These are phyloP conservation scores for Cantharis rustica DNA, from an alignment of 2,888 invertebrate species.

Conservation along the genomic window DNA sequence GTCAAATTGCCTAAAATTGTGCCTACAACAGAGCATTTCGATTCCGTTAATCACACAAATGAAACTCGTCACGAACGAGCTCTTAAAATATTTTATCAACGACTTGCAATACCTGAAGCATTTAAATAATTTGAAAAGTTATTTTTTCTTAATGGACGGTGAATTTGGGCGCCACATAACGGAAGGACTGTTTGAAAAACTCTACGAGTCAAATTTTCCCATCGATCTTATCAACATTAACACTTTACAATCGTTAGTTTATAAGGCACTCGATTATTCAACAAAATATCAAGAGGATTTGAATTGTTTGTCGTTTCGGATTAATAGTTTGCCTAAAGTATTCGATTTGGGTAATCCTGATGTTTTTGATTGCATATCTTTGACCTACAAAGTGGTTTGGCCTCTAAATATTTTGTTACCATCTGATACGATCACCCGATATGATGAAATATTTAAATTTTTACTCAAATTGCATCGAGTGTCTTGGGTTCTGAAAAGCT, in stretches of 20 bases:
- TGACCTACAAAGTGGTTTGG: constrained; percentile 76
- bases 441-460: constrained; percentile 77
- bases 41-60: constrained; percentile 71
- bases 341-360: constrained; percentile 70
- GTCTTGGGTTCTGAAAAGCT: constrained; percentile 75
- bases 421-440: constrained; percentile 70
- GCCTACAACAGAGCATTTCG: constrained; percentile 58
- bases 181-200: constrained; percentile 68
- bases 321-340: constrained; percentile 64
- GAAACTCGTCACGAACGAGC: constrained; percentile 72
- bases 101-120: constrained; percentile 72
- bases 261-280: constrained; percentile 71
- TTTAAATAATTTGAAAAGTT: constrained; percentile 74
- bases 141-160: constrained; percentile 79
- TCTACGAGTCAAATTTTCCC: constrained; percentile 69
- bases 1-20: constrained; percentile 45
- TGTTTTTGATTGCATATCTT: constrained; percentile 68
- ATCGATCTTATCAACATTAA: constrained; percentile 71
- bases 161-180: constrained; percentile 78
- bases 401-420: constrained; percentile 79
- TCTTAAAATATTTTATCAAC: constrained; percentile 70
- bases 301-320: constrained; percentile 67
- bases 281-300: constrained; percentile 66
- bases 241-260: constrained; percentile 70
- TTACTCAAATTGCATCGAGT: constrained; percentile 75